These are phyloP conservation scores for Tachystola acroxantha DNA, from an alignment of 2,888 invertebrate species.

Conservation along the genomic window DNA sequence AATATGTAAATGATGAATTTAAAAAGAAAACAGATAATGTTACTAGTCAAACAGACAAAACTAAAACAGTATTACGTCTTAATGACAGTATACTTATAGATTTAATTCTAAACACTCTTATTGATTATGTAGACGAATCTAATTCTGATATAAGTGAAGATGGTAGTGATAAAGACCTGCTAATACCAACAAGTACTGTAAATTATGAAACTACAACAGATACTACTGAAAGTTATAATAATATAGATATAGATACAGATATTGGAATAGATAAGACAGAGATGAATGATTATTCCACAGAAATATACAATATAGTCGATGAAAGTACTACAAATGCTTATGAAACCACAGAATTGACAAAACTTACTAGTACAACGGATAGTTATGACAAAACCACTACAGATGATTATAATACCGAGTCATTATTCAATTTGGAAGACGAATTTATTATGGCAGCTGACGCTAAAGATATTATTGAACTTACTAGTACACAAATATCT, in stretches of 20 bases:
- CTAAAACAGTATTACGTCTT: constrained; percentile 10
- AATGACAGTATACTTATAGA: constrained; percentile 28
- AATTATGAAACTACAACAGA: constrained; percentile 2
- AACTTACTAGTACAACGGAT: not conserved
- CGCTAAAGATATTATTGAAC: no score
- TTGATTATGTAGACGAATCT: not conserved
- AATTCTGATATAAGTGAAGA: not conserved
- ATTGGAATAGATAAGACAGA: no score
- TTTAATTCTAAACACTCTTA: constrained; percentile 21
- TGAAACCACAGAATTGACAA: not conserved
- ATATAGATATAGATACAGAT: no score
- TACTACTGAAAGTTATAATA: no score
- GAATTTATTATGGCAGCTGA: no score
- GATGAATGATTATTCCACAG: no score
- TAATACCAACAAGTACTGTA: not conserved
- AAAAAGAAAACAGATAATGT: constrained; percentile 16
- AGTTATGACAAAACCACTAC: not conserved
- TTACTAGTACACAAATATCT: no score
- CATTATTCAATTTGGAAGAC: no score
- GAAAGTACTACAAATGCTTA: not conserved
- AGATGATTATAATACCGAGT: no score
- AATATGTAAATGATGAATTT: constrained; percentile 39
- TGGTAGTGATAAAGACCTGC: not conserved
- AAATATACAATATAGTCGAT: no score
- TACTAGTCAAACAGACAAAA: constrained; percentile 4